Evolutionary conservation across 2,113 vertebrate genomes (phyloP), one percentile per base, ranked within the genome.

Genomic region (Oceanites oceanicus): DNA sequence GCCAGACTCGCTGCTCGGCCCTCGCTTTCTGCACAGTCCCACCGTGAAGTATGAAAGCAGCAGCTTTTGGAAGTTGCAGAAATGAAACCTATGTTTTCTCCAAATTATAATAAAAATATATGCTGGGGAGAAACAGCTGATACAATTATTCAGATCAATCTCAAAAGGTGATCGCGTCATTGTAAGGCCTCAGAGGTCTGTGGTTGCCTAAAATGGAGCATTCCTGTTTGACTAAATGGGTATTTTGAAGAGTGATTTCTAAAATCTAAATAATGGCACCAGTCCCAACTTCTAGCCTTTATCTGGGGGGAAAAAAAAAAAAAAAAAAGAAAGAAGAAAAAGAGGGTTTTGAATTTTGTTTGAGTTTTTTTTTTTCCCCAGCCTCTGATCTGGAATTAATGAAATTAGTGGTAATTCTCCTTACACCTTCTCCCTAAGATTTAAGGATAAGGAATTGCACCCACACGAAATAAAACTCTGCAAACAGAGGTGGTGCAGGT

Each of bases 1-100:
- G 47, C 36, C 7, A 1, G 29, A 7, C 23, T 16, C 10, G 0
- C 59, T 7, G 34, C 67, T 65, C 9, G 1, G 55, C 61, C 20
- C 22, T 49, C 20, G 36, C 45, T 30, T 50, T 61, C 45, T 12
- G 45, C 13, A 2, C 19, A 1, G 25, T 29, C 32, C 59, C 56
- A 13, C 1, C 1, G 2, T 8, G 27, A 13, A 10, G 18, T 8
- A 5, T 3, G 52, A 34, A 44, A 66, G 70, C 56, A 72, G 75
- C 38, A 42, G 62, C 30, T 34, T 40, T 27, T 17, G 47, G 70
- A 62, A 67, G 45, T 0, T 20, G 36, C 25, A 6, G 59, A 68
- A 42, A 26, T 7, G 15, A 82, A 72, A 52, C 13, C 71, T 32
- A 0, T 23, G 22, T 40, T 55, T 79, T 70, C 44, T 53, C 49